Base-by-base conservation (phyloP, 2,888 invertebrate species). In the Meganola albula region DNA sequence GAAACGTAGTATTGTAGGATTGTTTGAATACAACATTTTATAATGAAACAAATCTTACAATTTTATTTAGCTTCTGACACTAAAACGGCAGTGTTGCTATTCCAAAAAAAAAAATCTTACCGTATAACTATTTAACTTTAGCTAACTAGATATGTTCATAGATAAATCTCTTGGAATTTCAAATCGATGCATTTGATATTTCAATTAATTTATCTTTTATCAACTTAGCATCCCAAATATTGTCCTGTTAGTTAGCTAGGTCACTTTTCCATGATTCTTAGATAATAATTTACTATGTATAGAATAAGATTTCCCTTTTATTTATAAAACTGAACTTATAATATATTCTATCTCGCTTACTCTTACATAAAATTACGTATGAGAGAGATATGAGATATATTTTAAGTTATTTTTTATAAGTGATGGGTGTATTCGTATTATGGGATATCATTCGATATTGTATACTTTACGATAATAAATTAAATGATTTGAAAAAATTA, bases 151-250 rank as follows among this genome's bases (percentile, higher is more conserved):
- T 50, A 45, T 36, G 40, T 44, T 33, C 44, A 47, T 44, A 34
- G 82, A 84, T 79, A 80, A 65, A 64, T 63, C 60, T 72, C 79
- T 84, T 68, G 83, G 77, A 84, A 73, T 64, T 69, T 62, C 67
- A 71, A 82, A 48, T 22, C n/a, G 16, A 39, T 34, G n/a, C 8
- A 7, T 72, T 79, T 73, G 73, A 59, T 65, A 67, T 70, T 80
- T 82, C 68, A 74, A 84, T 63, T 69, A 53, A 64, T 61, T 73
- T 82, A 82, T 83, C 82, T 58, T 5, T 53, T 44, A 45, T 49
- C 33, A 48, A 47, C 46, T 41, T 63, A 61, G 44, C 68, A 64
- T 63, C 65, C 66, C 60, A 66, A 67, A 68, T 68, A 68, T 61
- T 48, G 41, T 51, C 60, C 48, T 42, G 40, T 55, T 68, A 64